These are phyloP conservation scores for Drosophila merina DNA, from an alignment of 2,888 invertebrate species.

Conservation along the genomic window DNA sequence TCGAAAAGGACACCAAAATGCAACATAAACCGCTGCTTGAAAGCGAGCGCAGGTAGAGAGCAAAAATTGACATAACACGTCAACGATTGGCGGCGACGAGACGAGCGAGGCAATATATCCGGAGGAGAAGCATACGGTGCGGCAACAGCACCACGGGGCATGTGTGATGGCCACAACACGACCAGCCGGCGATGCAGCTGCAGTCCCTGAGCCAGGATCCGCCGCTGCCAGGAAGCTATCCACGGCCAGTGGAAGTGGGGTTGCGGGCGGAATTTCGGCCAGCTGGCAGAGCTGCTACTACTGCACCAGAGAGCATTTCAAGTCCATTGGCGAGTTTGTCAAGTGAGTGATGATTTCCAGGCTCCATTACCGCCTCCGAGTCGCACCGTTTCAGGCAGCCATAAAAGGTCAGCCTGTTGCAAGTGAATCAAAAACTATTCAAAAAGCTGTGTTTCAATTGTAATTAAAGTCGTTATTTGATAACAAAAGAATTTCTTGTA, in stretches of 20 bases:
- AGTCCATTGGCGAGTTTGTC: conserved; percentile 86
- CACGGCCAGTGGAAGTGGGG: conserved; percentile 35
- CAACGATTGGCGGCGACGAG: conserved; percentile 60
- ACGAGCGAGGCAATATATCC: conserved; percentile 8
- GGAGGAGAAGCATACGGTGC: conserved; percentile 18
- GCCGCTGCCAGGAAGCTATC: conserved; percentile 54
- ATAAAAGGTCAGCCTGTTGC: not conserved
- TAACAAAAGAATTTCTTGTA: not conserved
- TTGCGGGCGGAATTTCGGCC: conserved; percentile 15
- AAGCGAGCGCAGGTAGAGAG: conserved; percentile 19
- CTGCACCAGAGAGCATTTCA: conserved; percentile 86
- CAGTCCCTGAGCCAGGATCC: conserved; percentile 11
- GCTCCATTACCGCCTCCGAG: not conserved
- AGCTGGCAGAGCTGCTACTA: conserved; percentile 87
- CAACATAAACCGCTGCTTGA: conserved; percentile 6
- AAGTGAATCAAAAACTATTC: no score
- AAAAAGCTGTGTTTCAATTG: not conserved
- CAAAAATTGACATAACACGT: conserved; percentile 75
- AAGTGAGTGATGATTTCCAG: conserved; percentile 84
- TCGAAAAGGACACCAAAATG: conserved; percentile 31
- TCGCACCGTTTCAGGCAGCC: not conserved
- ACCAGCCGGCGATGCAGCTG: conserved; percentile 26
- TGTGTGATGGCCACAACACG: conserved; percentile 76
- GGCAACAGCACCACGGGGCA: conserved; percentile 36
- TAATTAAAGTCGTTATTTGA: not conserved